phyloP scores from a whole-genome alignment of 2,113 vertebrate species.

The Ciconia stormi region DNA sequence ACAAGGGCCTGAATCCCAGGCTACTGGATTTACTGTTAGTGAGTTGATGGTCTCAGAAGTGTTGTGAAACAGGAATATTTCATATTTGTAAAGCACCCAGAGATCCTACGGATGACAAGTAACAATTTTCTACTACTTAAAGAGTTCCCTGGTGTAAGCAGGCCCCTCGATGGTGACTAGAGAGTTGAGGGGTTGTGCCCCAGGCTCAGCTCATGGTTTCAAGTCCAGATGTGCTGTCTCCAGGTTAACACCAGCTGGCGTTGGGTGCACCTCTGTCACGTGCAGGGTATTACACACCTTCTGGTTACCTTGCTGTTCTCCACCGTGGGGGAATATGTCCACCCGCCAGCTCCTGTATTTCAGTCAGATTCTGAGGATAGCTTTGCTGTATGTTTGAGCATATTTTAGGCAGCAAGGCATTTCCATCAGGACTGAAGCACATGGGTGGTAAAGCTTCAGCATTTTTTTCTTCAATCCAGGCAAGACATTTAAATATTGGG shows the following conservation, averaged over 20 bases:
- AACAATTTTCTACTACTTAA: not conserved
- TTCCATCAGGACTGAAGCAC: not conserved
- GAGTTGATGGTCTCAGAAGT: not conserved
- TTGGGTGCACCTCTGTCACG: not conserved
- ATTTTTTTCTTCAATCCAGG: not conserved
- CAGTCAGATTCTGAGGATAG: not conserved
- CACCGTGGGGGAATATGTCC: not conserved
- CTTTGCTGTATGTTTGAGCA: not conserved
- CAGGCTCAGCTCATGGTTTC: not conserved
- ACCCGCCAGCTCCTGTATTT: not conserved
- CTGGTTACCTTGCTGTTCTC: not conserved
- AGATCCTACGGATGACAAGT: not conserved
- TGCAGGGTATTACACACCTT: not conserved
- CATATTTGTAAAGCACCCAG: not conserved
- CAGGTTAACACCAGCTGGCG: not conserved
- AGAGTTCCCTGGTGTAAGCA: not conserved
- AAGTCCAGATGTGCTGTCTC: not conserved
- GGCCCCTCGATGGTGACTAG: not conserved
- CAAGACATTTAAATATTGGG: not conserved
- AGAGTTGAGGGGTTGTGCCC: not conserved
- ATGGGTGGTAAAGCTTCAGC: not conserved
- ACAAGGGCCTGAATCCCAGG: not conserved
- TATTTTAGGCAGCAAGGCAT: not conserved
- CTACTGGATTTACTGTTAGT: not conserved
- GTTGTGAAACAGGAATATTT: not conserved